Conservation (phyloP, 2,888 invertebrate genomes). For the Tipula helvola region DNA sequence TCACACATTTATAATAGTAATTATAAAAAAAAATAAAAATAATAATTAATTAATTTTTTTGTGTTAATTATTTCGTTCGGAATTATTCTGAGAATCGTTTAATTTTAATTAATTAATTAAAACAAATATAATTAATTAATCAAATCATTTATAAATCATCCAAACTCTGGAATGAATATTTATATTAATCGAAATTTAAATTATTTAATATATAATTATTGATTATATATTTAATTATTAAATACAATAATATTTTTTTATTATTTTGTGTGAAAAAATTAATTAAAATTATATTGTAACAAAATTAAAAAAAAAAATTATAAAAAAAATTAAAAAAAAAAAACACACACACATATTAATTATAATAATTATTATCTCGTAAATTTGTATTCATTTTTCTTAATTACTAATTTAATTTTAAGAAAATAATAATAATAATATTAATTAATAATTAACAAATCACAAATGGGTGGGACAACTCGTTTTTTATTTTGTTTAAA, state of each 20-base stretch:
- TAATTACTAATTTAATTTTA: not conserved
- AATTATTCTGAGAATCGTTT: conserved; percentile 8
- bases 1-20: not conserved
- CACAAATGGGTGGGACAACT: conserved; percentile 28
- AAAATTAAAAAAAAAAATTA: not conserved
- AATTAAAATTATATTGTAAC: not conserved
- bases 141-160: not conserved
- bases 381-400: conserved; percentile 6
- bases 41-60: not conserved
- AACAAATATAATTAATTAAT: not conserved
- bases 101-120: conserved; percentile 9
- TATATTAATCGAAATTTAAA: conserved; percentile 6
- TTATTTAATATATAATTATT: not conserved
- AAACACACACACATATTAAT: conserved; percentile 7
- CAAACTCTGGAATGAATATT: not conserved
- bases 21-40: not conserved
- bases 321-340: not conserved
- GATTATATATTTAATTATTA: conserved; percentile 4
- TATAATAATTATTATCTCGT: not conserved
- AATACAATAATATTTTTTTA: not conserved
- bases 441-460: conserved; percentile 21
- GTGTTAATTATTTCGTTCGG: not conserved
- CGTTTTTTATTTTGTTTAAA: conserved; percentile 16
- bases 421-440: not conserved
- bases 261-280: not conserved